A percentile compares a stretch with the other conserved stretches of the same genome.
phyloP scores from a whole-genome alignment of 2,888 invertebrate species.

The Napeogenes sylphis region DNA sequence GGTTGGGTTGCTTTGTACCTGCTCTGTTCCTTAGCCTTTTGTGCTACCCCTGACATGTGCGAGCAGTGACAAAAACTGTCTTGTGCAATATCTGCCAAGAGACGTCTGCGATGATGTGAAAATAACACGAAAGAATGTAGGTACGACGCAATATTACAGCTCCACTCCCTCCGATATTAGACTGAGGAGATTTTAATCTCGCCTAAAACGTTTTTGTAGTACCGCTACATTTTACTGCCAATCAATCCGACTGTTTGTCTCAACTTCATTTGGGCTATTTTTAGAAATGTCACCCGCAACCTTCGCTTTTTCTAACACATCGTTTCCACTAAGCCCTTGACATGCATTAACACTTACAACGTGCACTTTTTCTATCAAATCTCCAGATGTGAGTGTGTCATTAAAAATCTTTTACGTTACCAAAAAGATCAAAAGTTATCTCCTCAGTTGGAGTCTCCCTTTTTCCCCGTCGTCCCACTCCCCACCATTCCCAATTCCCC shows the following conservation, averaged over 20 bases:
- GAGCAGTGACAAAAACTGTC: constrained; percentile 64
- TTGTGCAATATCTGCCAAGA: constrained; percentile 68
- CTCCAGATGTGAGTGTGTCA: constrained; percentile 74
- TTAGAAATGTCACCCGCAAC: constrained; percentile 73
- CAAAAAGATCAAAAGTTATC: constrained; percentile 78
- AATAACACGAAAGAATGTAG: constrained; percentile 60
- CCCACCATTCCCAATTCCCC: constrained; percentile 49
- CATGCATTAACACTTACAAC: constrained; percentile 75
- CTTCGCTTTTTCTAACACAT: constrained; percentile 66
- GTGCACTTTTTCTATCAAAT: constrained; percentile 69
- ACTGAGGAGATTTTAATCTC: constrained; percentile 41
- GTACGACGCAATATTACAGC: constrained; percentile 51
- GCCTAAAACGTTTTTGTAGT: constrained; percentile 44
- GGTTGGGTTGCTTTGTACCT: constrained; percentile 70
- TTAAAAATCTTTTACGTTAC: constrained; percentile 72
- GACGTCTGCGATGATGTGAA: constrained; percentile 61
- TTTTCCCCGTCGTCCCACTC: constrained; percentile 47
- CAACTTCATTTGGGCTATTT: constrained; percentile 51
- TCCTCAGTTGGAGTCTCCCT: constrained; percentile 61
- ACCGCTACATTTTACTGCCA: constrained; percentile 41
- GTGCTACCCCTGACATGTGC: constrained; percentile 71
- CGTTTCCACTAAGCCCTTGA: constrained; percentile 69
- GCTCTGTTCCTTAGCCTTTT: constrained; percentile 60
- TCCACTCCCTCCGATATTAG: constrained; percentile 44
- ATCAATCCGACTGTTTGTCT: constrained; percentile 50